Base-by-base conservation (phyloP, 1,140 invertebrate species). In the Dufourea novaeangliae region DNA sequence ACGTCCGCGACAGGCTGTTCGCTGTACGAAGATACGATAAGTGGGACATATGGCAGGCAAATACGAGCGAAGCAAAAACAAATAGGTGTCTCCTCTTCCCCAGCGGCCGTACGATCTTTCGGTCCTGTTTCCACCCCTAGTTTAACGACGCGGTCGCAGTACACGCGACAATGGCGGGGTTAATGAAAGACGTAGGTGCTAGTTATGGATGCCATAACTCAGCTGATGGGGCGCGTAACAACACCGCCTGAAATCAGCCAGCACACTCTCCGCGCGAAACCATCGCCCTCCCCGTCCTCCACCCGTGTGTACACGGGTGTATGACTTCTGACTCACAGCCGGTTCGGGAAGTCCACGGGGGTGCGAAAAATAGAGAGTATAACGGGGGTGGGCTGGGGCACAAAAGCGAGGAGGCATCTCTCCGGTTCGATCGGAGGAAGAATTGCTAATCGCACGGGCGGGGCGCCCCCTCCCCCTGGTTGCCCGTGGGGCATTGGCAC, bases 191-290 rank as follows among this genome's bases (percentile, higher is more conserved):
- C 83, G 83, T 82, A 86, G 85, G 83, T 80, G 87, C 87, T 82
- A 88, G 85, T 88, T 89, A 87, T 85, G 85, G 83, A 86, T 87
- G 86, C 82, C 86, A 88, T 88, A 87, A 89, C 87, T 89, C 86
- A 88, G 82, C 56, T 61, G 69, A 85, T 69, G 69, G 77, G 79
- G 83, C 52, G 57, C 44, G 12, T 7, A n/a, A 57, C 63, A 67
- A 61, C 62, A 68, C 25, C 66, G 57, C 34, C 70, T n/a, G 52
- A 79, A 86, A 85, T 84, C 83, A 68, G 57, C 25, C 67, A 61
- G 59, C 50, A 66, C 76, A 54, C 76, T 57, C 67, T 17, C 2
- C 62, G 25, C 46, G 41, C 61, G 34, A 5, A 50, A 20, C 52
- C 25, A 22, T 44, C 1, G 17, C 25, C 68, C 12, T 11, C 63